Conservation (phyloP, 2,888 invertebrate species). For the Lasioglossum zephyrum region DNA sequence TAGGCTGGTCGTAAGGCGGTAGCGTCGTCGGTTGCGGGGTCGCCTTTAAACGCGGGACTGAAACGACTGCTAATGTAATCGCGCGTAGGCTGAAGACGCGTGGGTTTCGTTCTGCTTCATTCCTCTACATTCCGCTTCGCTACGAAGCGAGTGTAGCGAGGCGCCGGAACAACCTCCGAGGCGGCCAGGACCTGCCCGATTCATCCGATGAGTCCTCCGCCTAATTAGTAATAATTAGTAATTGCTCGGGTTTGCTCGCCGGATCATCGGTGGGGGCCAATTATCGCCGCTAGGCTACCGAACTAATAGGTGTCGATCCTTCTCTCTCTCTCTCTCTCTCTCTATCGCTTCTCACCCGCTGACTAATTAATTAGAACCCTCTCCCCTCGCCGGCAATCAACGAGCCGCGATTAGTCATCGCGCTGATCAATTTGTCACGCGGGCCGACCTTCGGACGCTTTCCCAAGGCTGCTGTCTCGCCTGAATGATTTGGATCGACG, state of each 20-base stretch:
- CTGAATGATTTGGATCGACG: not conserved
- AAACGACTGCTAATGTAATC: constrained; percentile 55
- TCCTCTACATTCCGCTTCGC: not conserved
- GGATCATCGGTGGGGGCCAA: constrained; percentile 60
- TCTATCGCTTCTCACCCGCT: constrained; percentile 57
- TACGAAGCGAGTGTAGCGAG: constrained; percentile 17
- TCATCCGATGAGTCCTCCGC: constrained; percentile 60
- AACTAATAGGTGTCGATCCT: constrained; percentile 56
- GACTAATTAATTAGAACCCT: constrained; percentile 77
- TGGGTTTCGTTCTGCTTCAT: constrained; percentile 43
- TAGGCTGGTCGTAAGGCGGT: constrained; percentile 35
- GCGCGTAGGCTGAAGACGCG: constrained; percentile 64
- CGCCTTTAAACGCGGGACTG: constrained; percentile 37
- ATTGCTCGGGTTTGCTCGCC: constrained; percentile 72
- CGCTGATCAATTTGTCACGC: constrained; percentile 64
- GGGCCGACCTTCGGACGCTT: constrained; percentile 8
- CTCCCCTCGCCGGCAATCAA: constrained; percentile 68
- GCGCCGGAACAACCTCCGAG: constrained; percentile 64
- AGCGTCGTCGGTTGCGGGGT: constrained; percentile 36
- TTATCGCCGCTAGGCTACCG: constrained; percentile 61
- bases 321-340: constrained; percentile 16
- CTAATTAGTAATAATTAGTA: constrained; percentile 81
- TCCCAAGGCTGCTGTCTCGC: constrained; percentile 4
- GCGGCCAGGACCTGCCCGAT: constrained; percentile 54
- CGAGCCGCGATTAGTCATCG: constrained; percentile 72